These are phyloP conservation scores for Circaetus cinerascens DNA, from an alignment of 2,113 vertebrate genomes.

Conservation along the genomic window DNA sequence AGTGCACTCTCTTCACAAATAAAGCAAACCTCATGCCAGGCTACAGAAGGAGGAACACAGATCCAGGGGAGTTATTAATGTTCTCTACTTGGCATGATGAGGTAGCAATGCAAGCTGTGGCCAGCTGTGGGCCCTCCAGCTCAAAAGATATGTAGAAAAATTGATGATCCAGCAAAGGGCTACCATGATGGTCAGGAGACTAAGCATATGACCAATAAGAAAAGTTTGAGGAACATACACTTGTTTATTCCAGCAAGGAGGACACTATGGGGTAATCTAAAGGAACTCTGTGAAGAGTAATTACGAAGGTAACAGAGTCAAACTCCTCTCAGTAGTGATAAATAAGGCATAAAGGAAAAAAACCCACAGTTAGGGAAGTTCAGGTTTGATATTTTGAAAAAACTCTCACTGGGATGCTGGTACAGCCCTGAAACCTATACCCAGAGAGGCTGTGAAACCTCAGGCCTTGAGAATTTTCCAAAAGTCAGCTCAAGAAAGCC, in stretches of 20 bases:
- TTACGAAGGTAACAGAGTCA: neutral
- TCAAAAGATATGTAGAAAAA: neutral
- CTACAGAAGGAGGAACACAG: neutral
- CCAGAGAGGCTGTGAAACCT: neutral
- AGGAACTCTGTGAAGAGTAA: neutral
- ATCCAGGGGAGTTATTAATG: neutral
- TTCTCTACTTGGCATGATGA: neutral
- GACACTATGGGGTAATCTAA: neutral
- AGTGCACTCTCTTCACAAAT: no score
- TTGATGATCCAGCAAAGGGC: neutral
- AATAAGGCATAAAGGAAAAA: neutral
- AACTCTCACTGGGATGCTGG: neutral
- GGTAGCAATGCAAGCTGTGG: neutral
- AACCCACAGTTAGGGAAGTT: neutral
- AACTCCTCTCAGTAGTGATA: neutral
- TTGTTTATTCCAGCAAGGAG: neutral
- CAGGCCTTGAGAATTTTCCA: neutral
- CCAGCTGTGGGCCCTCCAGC: no score
- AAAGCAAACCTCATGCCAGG: neutral
- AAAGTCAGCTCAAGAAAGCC: neutral
- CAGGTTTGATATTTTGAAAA: neutral
- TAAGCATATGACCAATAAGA: neutral
- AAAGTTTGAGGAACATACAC: neutral
- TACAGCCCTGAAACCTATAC: accelerated
- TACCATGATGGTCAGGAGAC: neutral